Evolutionary conservation across 2,888 invertebrate genomes (phyloP), one percentile per base, ranked within the genome.

Genomic region (Drosophila diplacantha): DNA sequence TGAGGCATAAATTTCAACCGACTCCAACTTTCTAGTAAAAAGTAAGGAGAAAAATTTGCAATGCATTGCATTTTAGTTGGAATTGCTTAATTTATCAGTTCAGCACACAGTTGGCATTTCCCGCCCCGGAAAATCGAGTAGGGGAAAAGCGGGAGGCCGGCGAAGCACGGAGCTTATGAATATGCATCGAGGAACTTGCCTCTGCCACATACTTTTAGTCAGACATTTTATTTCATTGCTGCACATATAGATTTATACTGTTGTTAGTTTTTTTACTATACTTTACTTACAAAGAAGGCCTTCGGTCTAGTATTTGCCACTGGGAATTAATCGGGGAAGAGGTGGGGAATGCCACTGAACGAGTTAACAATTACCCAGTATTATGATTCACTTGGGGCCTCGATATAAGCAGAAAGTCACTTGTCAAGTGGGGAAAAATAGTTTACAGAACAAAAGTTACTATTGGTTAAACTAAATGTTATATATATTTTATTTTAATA

Each of bases 21-120:
- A 16, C 38, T 60, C 6, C 53, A 69, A 77, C 82, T 78, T 78
- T 76, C 77, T 70, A 72, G 79, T 24, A 24, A 41, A 47, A n/a
- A 34, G 39, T 39, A 26, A 47, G 34, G 18, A 16, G 18, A 5
- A 53, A 67, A 65, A 74, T 74, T 77, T 77, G 64, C 56, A 70
- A 70, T 79, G 81, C 78, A 82, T 82, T 81, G 72, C 78, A 80
- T 80, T 74, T 66, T 67, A 66, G 51, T 62, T 62, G 54, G 78
- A 65, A 81, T 77, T 79, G 78, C 69, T 80, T 75, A 83, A 79
- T 83, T 79, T 72, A 79, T 81, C 81, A 79, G 75, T 75, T 77
- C 73, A 81, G 70, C 78, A 74, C 73, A 77, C 74, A 81, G 77
- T 79, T 77, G 81, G 77, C 77, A 77, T 78, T 75, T 68, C 66